phyloP scores from a whole-genome alignment of 2,888 invertebrate genomes.

The Melieria picta region DNA sequence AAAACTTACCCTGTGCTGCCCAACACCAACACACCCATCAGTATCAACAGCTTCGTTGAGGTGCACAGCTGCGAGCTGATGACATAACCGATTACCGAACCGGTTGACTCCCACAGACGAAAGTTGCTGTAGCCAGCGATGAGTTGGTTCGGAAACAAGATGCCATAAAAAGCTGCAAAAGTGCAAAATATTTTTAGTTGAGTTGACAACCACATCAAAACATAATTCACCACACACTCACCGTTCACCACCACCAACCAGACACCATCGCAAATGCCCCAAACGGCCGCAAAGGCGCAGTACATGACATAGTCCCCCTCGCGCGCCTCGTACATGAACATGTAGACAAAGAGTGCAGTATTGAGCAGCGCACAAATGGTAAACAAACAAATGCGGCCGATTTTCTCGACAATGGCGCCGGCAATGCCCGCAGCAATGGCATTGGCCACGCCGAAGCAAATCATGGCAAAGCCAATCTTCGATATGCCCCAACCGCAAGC shows the following conservation, averaged over 20 bases:
- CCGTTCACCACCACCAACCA: conserved; percentile 94
- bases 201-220: conserved; percentile 18
- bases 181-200: neutral
- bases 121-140: conserved; percentile 95
- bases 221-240: conserved; percentile 65
- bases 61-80: conserved; percentile 83
- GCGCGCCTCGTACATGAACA: conserved; percentile 79
- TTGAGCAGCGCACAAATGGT: conserved; percentile 78
- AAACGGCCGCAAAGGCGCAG: conserved; percentile 82
- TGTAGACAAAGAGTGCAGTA: conserved; percentile 73
- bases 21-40: conserved; percentile 74
- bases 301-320: conserved; percentile 76
- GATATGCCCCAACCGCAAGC: conserved; percentile 89
- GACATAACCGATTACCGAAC: conserved; percentile 86
- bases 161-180: conserved; percentile 80
- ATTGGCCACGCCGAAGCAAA: conserved; percentile 89
- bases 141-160: conserved; percentile 83
- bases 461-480: conserved; percentile 94
- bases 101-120: conserved; percentile 90
- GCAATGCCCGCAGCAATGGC: conserved; percentile 86
- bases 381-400: conserved; percentile 82
- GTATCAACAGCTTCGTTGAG: conserved; percentile 74
- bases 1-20: conserved; percentile 78
- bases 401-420: conserved; percentile 79
- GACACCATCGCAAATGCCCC: conserved; percentile 90